Conservation (phyloP, 2,888 invertebrate species). For the Drosophila kanekoi region DNA sequence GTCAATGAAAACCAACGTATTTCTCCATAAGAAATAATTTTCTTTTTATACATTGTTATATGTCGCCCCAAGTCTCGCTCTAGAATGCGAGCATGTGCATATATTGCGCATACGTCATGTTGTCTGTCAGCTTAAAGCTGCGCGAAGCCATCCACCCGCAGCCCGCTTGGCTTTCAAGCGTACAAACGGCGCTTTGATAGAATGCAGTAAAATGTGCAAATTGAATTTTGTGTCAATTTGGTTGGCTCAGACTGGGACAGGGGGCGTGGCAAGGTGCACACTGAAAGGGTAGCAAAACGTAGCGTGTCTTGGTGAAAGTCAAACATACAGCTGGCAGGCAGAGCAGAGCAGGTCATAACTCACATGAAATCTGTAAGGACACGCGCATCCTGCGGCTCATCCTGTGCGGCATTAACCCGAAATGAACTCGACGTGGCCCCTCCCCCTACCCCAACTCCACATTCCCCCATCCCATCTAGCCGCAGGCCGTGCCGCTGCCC, state of each 20-base stretch:
- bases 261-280: constrained; percentile 31
- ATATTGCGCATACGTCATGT: constrained; percentile 51
- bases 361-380: constrained; percentile 77
- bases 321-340: constrained; percentile 47
- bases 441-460: not conserved
- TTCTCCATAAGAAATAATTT: not conserved
- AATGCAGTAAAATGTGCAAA: constrained; percentile 78
- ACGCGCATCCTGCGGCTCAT: constrained; percentile 69
- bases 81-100: not conserved
- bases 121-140: constrained; percentile 59
- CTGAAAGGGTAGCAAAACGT: constrained; percentile 14
- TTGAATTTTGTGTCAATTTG: constrained; percentile 74
- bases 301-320: constrained; percentile 43
- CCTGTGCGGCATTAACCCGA: constrained; percentile 71
- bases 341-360: constrained; percentile 66
- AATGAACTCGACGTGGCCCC: constrained; percentile 61
- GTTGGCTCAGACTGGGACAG: constrained; percentile 26
- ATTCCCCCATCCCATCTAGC: not conserved
- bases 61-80: not conserved
- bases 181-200: constrained; percentile 43
- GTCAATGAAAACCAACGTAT: too few relatives aligned
- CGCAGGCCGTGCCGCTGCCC: not conserved
- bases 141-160: not conserved
- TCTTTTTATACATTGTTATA: not conserved
- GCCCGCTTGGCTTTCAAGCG: not conserved